Percentiles rank a stretch among this genome's conserved stretches.
phyloP scores from a whole-genome alignment of 2,113 vertebrate species.

The Delphinapterus leucas region DNA sequence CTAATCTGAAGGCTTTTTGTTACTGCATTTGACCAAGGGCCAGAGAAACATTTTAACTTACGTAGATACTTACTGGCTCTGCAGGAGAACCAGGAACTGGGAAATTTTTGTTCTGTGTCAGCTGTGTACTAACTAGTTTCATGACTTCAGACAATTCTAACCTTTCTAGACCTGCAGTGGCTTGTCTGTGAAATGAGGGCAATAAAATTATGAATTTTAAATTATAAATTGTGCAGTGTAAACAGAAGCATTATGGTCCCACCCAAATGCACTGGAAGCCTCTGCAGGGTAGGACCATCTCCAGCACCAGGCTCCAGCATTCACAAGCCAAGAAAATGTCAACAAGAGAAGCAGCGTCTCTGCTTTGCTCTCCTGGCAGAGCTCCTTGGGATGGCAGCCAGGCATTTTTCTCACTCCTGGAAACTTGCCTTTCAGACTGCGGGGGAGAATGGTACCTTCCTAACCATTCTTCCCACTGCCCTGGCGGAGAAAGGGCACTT shows the following conservation, averaged over 20 bases:
- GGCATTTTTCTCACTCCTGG: constrained; percentile 52
- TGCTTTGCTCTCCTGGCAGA: constrained; percentile 47
- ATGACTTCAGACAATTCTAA: background rate
- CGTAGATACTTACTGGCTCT: background rate
- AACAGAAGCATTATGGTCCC: constrained; percentile 40
- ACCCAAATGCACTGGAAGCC: constrained; percentile 39
- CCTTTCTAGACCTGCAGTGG: background rate
- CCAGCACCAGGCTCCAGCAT: background rate
- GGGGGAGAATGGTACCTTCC: background rate
- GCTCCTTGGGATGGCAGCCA: constrained; percentile 46
- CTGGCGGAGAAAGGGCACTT: background rate
- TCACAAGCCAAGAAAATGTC: constrained; percentile 65
- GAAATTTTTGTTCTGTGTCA: background rate
- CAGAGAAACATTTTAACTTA: background rate
- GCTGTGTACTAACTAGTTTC: background rate
- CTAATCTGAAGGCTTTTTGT: constrained; percentile 19
- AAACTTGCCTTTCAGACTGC: constrained; percentile 41
- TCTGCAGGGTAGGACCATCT: constrained; percentile 28
- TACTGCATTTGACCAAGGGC: background rate
- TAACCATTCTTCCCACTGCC: background rate
- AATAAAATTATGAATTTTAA: background rate
- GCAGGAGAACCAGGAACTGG: background rate
- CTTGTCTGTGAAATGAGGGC: constrained; percentile 19
- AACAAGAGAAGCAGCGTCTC: constrained; percentile 27
- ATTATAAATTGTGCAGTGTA: constrained; percentile 39